Evolutionary conservation across 2,888 invertebrate genomes (phyloP), one percentile per base, ranked within the genome.

Genomic region (Taphrorychus bicolor): DNA sequence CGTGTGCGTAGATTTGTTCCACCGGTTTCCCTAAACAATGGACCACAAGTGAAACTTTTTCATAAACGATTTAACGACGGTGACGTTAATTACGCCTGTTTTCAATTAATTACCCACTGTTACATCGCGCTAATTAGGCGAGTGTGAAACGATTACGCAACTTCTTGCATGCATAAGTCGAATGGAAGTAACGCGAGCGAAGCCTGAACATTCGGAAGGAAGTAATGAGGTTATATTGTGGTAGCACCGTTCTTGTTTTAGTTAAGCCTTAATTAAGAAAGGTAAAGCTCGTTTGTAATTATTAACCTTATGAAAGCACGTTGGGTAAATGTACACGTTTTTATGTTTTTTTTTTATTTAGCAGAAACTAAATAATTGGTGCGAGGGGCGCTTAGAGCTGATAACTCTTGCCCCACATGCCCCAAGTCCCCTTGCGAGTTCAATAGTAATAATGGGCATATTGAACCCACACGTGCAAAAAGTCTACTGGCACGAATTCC

Each of bases 101-200:
- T 58, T 59, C 58, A 65, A 65, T 59, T 65, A 65, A 65, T 65
- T 59, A 65, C 52, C 22, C 45, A 23, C 52, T 42, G 42, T 54
- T 42, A 53, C 23, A 45, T 53, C 53, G 42, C 5, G 45, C 41
- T 45, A 65, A 65, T 65, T 59, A 65, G 64, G 64, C 52, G 58
- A 65, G 64, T 65, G 64, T 65, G 64, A 65, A 59, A 59, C 58
- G 16, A 58, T 59, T 65, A 65, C 52, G 64, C 52, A 65, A 59
- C 22, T 56, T 23, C 19, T 54, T 22, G 22, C 17, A 45, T 45
- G 32, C 11, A 32, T 32, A 32, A 32, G 11, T 32, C 32, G 7
- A 9, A 11, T 32, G 32, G 32, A 32, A 32, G 32, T 32, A n/a
- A n/a, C n/a, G n/a, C n/a, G n/a, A n/a, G n/a, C n/a, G n/a, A n/a